phyloP scores from a whole-genome alignment of 2,797 vertebrate species.

The Diglossa cyanea region DNA sequence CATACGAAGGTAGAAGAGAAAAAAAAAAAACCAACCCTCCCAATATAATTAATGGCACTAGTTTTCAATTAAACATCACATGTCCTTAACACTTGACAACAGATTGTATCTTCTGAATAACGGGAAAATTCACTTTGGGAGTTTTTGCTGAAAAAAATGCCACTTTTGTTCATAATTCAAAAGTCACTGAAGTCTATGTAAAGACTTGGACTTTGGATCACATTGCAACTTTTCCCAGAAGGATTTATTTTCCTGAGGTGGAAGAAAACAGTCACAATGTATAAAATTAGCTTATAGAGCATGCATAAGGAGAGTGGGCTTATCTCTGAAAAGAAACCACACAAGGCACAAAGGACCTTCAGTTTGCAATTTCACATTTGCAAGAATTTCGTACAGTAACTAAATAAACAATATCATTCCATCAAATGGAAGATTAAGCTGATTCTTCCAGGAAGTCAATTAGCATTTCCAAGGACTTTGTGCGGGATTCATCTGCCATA shows the following conservation, averaged over 20 bases:
- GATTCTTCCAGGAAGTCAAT: neutral
- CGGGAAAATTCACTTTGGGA: neutral
- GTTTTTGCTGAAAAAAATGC: neutral
- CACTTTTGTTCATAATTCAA: neutral
- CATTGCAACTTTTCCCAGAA: neutral
- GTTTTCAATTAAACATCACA: neutral
- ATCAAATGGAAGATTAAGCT: neutral
- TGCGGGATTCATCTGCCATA: neutral
- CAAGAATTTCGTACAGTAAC: neutral
- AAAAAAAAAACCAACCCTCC: neutral
- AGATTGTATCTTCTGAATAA: neutral
- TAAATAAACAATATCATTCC: neutral
- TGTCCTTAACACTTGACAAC: neutral
- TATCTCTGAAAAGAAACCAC: neutral
- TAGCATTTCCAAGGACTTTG: neutral
- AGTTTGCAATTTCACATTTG: neutral
- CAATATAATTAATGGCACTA: neutral
- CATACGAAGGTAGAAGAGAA: neutral
- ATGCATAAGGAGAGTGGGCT: neutral
- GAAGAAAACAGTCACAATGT: neutral
- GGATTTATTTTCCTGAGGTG: neutral
- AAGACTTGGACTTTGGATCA: neutral
- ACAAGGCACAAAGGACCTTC: neutral
- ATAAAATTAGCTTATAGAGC: neutral
- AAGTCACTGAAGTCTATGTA: neutral